phyloP scores from a whole-genome alignment of 2,888 invertebrate genomes.

The Pristionchus entomophagus region DNA sequence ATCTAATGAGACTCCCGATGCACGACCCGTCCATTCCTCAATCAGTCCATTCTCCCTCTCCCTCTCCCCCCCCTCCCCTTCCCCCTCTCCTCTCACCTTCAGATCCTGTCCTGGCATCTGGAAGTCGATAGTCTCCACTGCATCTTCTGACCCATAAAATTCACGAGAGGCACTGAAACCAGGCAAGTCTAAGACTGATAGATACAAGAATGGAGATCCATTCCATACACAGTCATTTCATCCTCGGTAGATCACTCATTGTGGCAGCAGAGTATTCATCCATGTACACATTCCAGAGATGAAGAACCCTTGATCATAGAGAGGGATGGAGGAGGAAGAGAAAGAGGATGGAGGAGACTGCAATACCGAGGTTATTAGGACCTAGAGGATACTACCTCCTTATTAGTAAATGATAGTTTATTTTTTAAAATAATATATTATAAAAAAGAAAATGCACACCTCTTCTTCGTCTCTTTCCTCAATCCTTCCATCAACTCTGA shows the following conservation, averaged over 20 bases:
- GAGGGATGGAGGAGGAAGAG: conserved; percentile 4
- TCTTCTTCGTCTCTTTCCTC: background rate
- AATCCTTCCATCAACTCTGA: conserved; percentile 26
- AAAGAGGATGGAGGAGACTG: background rate
- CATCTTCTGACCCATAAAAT: conserved; percentile 60
- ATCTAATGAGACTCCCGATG: background rate
- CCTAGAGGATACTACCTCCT: too few relatives aligned
- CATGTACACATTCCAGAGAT: conserved; percentile 64
- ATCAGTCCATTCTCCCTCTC: too few relatives aligned
- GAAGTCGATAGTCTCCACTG: conserved; percentile 71
- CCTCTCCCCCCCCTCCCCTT: too few relatives aligned
- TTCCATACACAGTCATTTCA: conserved; percentile 66
- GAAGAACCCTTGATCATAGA: conserved; percentile 62
- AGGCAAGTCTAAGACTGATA: too few relatives aligned
- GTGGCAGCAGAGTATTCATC: conserved; percentile 73
- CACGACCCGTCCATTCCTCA: background rate
- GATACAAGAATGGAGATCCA: background rate
- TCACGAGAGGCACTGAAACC: conserved; percentile 55
- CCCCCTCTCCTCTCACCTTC: too few relatives aligned
- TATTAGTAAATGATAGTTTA: background rate
- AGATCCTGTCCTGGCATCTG: conserved; percentile 66
- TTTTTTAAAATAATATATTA: background rate
- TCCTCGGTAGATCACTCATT: conserved; percentile 68
- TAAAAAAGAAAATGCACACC: conserved; percentile 10
- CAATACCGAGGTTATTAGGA: background rate